Conservation (phyloP, 2,113 vertebrate genomes). For the Rhinopomastus cyanomelas region DNA sequence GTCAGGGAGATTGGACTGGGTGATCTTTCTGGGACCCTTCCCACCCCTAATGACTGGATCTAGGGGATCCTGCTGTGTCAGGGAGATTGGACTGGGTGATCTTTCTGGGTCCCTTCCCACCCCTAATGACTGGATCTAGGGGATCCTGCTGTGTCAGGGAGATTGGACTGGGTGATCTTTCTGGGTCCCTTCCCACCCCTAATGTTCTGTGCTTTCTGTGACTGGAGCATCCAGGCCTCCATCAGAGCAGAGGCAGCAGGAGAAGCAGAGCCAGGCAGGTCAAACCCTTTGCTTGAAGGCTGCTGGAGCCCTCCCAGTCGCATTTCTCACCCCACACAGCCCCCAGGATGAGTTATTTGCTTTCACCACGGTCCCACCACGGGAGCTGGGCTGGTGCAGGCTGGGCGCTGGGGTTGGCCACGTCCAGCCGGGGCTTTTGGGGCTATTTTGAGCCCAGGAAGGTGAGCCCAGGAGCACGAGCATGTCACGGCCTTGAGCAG, state of each 20-base stretch:
- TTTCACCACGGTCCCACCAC: accelerated
- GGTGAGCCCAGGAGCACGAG: neutral
- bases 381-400: neutral
- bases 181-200: too few species aligned
- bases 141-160: too few species aligned
- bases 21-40: too few species aligned
- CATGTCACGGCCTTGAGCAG: neutral
- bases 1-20: too few species aligned
- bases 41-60: too few species aligned
- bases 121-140: too few species aligned
- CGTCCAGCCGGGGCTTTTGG: accelerated
- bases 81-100: too few species aligned
- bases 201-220: too few species aligned
- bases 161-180: too few species aligned
- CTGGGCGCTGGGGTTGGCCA: accelerated
- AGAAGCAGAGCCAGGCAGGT: neutral
- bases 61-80: too few species aligned
- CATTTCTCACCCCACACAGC: neutral
- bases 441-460: neutral
- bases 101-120: too few species aligned
- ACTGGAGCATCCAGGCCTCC: neutral
- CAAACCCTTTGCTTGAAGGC: neutral
- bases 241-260: neutral
- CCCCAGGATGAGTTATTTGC: neutral
- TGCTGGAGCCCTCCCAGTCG: neutral